phyloP scores from a whole-genome alignment of 2,113 vertebrate genomes.

The Electrona antarctica region DNA sequence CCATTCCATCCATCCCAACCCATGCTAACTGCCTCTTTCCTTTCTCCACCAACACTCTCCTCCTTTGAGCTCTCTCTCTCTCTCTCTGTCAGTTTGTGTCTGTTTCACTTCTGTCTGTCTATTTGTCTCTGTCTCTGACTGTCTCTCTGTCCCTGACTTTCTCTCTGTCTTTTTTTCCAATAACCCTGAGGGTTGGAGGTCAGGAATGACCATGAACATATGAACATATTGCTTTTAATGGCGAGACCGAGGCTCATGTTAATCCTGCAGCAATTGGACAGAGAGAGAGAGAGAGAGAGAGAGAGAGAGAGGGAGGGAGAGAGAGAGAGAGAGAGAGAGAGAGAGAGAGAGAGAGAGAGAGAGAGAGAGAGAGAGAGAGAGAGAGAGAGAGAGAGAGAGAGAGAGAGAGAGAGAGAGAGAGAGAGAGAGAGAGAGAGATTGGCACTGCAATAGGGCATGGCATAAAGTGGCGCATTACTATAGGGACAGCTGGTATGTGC shows the following conservation, averaged over 20 bases:
- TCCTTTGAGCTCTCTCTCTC: neutral
- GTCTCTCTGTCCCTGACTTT: neutral
- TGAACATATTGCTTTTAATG: neutral
- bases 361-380: neutral
- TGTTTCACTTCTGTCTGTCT: neutral
- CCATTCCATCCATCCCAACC: no score
- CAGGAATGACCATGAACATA: neutral
- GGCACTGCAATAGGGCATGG: slow-evolving; percentile 7
- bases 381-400: neutral
- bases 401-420: slow-evolving; percentile 3
- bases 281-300: neutral
- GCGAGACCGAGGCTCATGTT: neutral
- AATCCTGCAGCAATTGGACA: slow-evolving; percentile 2
- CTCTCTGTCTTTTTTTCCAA: neutral
- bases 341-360: neutral
- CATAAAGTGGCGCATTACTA: slow-evolving; percentile 1
- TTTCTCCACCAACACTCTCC: neutral
- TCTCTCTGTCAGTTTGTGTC: neutral
- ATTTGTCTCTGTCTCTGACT: neutral
- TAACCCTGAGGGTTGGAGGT: neutral
- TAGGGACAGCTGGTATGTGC: neutral
- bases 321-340: neutral
- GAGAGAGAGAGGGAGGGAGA: neutral
- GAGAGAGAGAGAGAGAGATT: neutral
- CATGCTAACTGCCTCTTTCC: neutral